Conservation (phyloP, 2,797 vertebrate genomes). For the Psittacula derbiana region DNA sequence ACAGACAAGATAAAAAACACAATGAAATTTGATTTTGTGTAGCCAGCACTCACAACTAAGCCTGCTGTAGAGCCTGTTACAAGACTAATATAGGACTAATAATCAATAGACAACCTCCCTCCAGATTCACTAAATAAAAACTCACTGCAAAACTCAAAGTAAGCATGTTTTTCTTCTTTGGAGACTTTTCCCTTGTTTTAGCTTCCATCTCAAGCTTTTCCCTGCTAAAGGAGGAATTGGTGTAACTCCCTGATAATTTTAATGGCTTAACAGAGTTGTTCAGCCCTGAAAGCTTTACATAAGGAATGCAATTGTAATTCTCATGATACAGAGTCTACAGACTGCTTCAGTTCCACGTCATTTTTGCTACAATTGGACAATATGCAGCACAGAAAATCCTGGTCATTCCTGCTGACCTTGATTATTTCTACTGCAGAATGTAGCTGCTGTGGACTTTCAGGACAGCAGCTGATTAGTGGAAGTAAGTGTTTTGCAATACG, state of each 20-base stretch:
- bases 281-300: not conserved
- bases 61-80: not conserved
- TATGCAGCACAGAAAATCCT: not conserved
- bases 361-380: not conserved
- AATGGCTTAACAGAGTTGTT: not conserved
- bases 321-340: not conserved
- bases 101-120: rapidly evolving
- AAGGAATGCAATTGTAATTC: not conserved
- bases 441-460: not conserved
- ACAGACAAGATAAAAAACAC: not conserved
- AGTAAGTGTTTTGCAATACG: not conserved
- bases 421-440: not conserved
- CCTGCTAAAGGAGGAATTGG: not conserved
- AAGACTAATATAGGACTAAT: not conserved
- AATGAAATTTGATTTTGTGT: not conserved
- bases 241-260: not conserved
- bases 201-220: not conserved
- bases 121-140: not conserved
- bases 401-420: not conserved
- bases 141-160: not conserved
- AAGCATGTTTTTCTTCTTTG: not conserved
- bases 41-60: not conserved
- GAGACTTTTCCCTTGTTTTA: not conserved
- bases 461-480: not conserved
- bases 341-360: not conserved